phyloP scores from a whole-genome alignment of 2,888 invertebrate genomes.

The Chloroclysta siterata region DNA sequence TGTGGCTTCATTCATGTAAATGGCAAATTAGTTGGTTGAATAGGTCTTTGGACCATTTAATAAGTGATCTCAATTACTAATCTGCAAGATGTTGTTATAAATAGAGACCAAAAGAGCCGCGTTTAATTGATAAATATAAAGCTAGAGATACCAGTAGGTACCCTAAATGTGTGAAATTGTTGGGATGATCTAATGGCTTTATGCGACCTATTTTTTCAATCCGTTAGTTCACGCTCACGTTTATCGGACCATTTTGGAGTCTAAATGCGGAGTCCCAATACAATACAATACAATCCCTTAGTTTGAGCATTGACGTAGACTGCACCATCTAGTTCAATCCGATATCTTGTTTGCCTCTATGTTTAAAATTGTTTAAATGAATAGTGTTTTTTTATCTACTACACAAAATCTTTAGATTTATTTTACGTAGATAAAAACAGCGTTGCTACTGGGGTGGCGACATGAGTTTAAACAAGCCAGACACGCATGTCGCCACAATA shows the following conservation, averaged over 20 bases:
- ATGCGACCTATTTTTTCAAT: background rate
- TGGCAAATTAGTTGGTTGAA: slow-evolving; percentile 44
- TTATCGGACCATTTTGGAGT: too few relatives aligned
- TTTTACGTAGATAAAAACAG: background rate
- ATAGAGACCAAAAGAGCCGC: background rate
- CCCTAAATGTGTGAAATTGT: background rate
- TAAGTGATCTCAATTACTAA: slow-evolving; percentile 6
- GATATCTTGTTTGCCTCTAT: too few relatives aligned
- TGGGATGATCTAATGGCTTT: background rate
- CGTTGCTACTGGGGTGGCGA: background rate
- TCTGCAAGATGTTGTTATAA: background rate
- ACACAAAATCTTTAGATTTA: too few relatives aligned
- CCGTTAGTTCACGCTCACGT: too few relatives aligned
- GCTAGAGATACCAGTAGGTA: background rate
- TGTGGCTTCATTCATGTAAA: slow-evolving; percentile 43
- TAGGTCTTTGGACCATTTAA: slow-evolving; percentile 33
- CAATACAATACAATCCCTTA: too few relatives aligned
- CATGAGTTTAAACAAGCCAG: background rate
- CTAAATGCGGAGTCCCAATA: too few relatives aligned
- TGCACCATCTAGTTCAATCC: too few relatives aligned
- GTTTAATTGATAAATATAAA: background rate
- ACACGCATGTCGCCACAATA: background rate
- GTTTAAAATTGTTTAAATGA: too few relatives aligned
- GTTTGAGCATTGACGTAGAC: too few relatives aligned
- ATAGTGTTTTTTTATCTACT: too few relatives aligned